These are phyloP conservation scores for Bos indicus DNA, from an alignment of 2,113 vertebrate genomes.

Conservation along the genomic window DNA sequence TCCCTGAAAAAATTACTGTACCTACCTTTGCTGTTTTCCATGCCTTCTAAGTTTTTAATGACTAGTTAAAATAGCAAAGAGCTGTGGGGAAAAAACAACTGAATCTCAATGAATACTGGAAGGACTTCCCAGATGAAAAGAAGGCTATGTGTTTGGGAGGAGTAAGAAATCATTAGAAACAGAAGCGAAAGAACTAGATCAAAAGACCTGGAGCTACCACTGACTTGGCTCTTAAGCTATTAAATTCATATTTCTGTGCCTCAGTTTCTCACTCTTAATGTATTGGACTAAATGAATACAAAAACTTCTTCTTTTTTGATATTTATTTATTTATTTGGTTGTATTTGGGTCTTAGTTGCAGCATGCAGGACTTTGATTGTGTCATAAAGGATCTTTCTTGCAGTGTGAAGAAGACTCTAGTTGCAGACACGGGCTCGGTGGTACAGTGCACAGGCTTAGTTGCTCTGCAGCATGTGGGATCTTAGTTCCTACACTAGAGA, in stretches of 20 bases:
- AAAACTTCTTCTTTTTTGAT: neutral
- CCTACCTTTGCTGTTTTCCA: neutral
- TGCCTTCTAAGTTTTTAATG: neutral
- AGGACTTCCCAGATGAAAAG: neutral
- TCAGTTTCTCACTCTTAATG: neutral
- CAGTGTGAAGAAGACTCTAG: neutral
- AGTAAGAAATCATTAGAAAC: neutral
- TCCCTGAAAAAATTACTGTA: neutral
- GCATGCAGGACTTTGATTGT: neutral
- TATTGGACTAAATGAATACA: neutral
- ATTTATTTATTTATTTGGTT: neutral
- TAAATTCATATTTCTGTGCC: neutral
- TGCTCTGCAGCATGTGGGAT: neutral
- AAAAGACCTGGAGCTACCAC: neutral
- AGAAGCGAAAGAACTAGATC: neutral
- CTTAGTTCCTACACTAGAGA: neutral
- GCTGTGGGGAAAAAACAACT: neutral
- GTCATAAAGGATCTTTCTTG: neutral
- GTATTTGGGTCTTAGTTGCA: neutral
- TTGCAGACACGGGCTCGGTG: neutral
- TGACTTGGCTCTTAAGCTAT: neutral
- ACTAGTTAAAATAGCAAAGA: slow-evolving; percentile 1
- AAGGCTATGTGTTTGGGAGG: neutral
- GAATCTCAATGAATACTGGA: neutral
- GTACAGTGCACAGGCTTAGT: neutral